These are phyloP conservation scores for Eurystomus glaucurus DNA, from an alignment of 2,797 vertebrate species.

Conservation along the genomic window DNA sequence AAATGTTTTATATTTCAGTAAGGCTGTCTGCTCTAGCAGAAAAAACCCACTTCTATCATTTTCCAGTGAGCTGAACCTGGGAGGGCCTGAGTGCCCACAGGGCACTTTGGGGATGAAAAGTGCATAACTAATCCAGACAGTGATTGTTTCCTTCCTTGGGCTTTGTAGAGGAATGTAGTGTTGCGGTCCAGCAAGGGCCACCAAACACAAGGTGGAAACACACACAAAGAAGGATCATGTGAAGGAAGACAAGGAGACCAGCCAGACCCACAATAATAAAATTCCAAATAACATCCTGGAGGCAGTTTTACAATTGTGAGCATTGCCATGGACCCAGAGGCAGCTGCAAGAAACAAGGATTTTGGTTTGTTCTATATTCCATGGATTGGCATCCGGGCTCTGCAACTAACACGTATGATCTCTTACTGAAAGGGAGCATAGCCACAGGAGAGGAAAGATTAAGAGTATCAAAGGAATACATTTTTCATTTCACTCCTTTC, in stretches of 20 bases:
- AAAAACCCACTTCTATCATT: not conserved
- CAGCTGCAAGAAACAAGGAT: slow-evolving; percentile 55
- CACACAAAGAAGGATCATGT: not conserved
- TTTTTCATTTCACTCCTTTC: slow-evolving; percentile 72
- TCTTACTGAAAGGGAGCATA: slow-evolving; percentile 60
- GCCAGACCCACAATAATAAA: slow-evolving; percentile 1
- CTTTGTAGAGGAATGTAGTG: not conserved
- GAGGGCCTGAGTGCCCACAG: not conserved
- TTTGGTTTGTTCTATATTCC: slow-evolving; percentile 54
- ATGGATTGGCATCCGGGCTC: not conserved
- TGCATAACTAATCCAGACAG: not conserved
- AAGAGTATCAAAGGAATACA: slow-evolving; percentile 71
- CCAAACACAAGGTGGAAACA: slow-evolving; percentile 36
- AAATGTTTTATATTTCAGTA: not conserved
- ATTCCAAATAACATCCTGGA: slow-evolving; percentile 35
- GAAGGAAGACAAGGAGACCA: slow-evolving; percentile 12
- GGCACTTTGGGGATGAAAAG: not conserved
- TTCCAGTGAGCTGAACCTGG: not conserved
- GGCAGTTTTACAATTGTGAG: slow-evolving; percentile 31
- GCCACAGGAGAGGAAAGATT: slow-evolving; percentile 75
- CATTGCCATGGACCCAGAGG: slow-evolving; percentile 3
- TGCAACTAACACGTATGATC: slow-evolving; percentile 49
- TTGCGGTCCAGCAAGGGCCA: not conserved
- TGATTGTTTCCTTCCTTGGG: not conserved
- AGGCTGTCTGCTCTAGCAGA: not conserved